A percentile compares a stretch with the other conserved stretches of the same genome.
Evolutionary conservation across 2,113 vertebrate species (phyloP).

Genomic region (Actinemys pallida): DNA sequence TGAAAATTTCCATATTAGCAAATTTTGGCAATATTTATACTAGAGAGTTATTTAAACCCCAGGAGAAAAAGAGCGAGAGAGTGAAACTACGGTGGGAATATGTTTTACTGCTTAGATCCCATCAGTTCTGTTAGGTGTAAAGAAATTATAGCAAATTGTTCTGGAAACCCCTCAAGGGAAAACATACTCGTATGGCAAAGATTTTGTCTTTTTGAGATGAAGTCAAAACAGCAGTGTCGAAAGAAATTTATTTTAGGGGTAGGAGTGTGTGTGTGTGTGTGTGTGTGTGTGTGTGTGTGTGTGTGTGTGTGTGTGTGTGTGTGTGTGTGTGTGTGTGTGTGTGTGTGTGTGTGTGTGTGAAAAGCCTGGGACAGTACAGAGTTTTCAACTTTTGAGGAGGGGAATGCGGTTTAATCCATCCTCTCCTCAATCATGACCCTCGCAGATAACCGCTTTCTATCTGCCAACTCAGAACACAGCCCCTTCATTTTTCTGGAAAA

Average conservation of each 20-base stretch:
- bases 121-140: constrained; percentile 60
- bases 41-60: constrained; percentile 40
- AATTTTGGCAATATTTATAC: constrained; percentile 55
- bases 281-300: neutral
- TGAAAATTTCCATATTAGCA: neutral
- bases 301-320: neutral
- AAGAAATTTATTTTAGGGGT: constrained; percentile 13
- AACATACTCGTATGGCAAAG: constrained; percentile 54
- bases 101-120: constrained; percentile 24
- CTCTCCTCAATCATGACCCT: neutral
- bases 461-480: neutral
- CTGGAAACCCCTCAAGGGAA: constrained; percentile 69
- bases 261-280: neutral
- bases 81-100: constrained; percentile 43
- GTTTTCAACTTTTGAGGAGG: neutral
- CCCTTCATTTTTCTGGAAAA: neutral
- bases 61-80: constrained; percentile 44
- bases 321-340: neutral
- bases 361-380: neutral
- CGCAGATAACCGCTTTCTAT: neutral
- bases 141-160: constrained; percentile 68
- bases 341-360: neutral
- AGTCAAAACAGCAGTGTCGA: constrained; percentile 70
- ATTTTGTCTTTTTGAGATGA: constrained; percentile 74
- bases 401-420: neutral